phyloP scores from a whole-genome alignment of 2,888 invertebrate genomes.

The Falcaria lacertinaria region DNA sequence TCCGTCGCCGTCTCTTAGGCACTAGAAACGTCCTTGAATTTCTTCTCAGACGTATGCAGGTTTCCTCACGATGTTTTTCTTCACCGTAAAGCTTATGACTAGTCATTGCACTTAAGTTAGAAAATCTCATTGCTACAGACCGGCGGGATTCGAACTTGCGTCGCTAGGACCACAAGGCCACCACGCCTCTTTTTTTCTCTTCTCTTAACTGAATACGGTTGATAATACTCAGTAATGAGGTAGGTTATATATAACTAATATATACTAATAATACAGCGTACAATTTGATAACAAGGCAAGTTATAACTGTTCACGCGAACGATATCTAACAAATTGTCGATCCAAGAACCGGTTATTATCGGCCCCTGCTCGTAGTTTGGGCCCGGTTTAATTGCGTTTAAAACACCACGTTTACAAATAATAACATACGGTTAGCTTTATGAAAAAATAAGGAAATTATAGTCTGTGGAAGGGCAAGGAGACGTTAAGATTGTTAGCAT shows the following conservation, averaged over 20 bases:
- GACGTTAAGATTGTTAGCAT: neutral
- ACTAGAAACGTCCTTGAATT: too few species aligned
- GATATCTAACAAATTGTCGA: slow-evolving; percentile 39
- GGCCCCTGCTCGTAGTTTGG: slow-evolving; percentile 42
- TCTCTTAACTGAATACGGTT: too few species aligned
- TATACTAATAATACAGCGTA: neutral
- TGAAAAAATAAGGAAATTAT: slow-evolving; percentile 38
- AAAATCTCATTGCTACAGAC: too few species aligned
- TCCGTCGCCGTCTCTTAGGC: too few species aligned
- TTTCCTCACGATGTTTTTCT: too few species aligned
- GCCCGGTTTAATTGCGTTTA: slow-evolving; percentile 47
- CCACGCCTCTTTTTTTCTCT: too few species aligned
- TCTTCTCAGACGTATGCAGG: too few species aligned
- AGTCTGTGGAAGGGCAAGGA: slow-evolving; percentile 20
- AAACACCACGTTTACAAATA: slow-evolving; percentile 50
- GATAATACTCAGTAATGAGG: neutral
- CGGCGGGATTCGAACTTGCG: too few species aligned
- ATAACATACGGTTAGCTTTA: slow-evolving; percentile 33
- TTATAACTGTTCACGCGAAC: slow-evolving; percentile 28
- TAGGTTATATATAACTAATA: neutral
- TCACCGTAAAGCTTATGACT: too few species aligned
- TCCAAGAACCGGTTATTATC: slow-evolving; percentile 35
- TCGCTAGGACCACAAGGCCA: too few species aligned
- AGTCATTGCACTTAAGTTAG: too few species aligned
- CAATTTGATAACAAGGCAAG: slow-evolving; percentile 19